Evolutionary conservation across 2,888 invertebrate genomes (phyloP).

Genomic region (Chloroclysta siterata): DNA sequence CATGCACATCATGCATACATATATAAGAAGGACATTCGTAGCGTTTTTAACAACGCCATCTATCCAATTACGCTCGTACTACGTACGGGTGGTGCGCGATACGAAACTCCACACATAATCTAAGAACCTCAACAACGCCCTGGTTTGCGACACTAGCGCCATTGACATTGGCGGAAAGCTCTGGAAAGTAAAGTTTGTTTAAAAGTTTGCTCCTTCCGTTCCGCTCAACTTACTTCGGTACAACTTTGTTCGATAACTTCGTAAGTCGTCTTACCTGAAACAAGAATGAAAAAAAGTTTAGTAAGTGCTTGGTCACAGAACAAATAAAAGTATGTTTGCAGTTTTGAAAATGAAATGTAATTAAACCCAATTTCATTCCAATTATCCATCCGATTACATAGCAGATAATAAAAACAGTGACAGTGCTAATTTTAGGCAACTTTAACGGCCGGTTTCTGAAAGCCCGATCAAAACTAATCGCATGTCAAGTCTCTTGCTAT

Average conservation of each 20-base stretch:
- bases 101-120: slow-evolving; percentile 34
- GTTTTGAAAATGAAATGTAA: too few relatives aligned
- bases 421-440: too few relatives aligned
- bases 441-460: too few relatives aligned
- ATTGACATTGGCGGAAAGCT: slow-evolving; percentile 35
- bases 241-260: slow-evolving; percentile 1
- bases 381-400: too few relatives aligned
- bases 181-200: slow-evolving; percentile 55
- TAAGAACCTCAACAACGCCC: slow-evolving; percentile 44
- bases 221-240: slow-evolving; percentile 27
- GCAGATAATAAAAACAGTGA: too few relatives aligned
- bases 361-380: too few relatives aligned
- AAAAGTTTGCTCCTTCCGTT: slow-evolving; percentile 30
- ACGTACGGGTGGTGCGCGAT: slow-evolving; percentile 24
- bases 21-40: background rate
- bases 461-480: too few relatives aligned
- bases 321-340: too few relatives aligned
- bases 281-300: slow-evolving; percentile 13
- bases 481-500: too few relatives aligned
- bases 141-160: slow-evolving; percentile 51
- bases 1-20: background rate
- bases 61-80: slow-evolving; percentile 45
- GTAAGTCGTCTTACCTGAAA: slow-evolving; percentile 36
- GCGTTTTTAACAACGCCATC: slow-evolving; percentile 52
- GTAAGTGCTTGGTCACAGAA: background rate